phyloP scores from a whole-genome alignment of 1,140 invertebrate genomes.

The Atta colombica region DNA sequence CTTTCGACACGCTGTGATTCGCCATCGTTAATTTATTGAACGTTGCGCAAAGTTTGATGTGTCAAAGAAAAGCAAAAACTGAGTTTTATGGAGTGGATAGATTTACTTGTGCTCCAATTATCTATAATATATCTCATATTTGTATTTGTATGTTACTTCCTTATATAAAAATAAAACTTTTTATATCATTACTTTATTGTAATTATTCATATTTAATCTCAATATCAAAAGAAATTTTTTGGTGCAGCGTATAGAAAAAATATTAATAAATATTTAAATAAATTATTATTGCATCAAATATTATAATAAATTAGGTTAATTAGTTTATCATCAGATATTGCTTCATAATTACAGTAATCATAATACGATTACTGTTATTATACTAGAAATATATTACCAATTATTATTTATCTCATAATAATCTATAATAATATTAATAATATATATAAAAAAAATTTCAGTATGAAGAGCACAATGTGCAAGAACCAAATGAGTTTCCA shows the following conservation, averaged over 20 bases:
- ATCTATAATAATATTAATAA: conserved; percentile 25
- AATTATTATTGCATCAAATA: conserved; percentile 19
- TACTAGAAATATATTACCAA: not conserved
- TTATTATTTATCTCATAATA: conserved; percentile 28
- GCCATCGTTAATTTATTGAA: conserved; percentile 53
- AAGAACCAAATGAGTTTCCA: not conserved
- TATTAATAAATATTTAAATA: not conserved
- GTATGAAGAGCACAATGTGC: not conserved
- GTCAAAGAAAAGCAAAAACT: conserved; percentile 14
- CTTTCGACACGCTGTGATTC: conserved; percentile 45
- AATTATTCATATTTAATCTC: not conserved
- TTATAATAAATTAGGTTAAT: conserved; percentile 17
- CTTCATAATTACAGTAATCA: conserved; percentile 13
- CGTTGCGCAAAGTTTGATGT: conserved; percentile 12
- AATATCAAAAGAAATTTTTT: not conserved
- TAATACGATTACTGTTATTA: conserved; percentile 7
- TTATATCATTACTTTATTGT: not conserved
- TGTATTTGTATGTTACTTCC: not conserved
- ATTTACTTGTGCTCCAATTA: conserved; percentile 16
- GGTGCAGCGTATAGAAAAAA: not conserved
- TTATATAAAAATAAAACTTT: conserved; percentile 4
- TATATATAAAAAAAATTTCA: conserved; percentile 2
- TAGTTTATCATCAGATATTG: not conserved
- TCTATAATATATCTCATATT: not conserved
- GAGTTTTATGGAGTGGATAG: not conserved